A percentile compares a stretch with the other conserved stretches of the same genome.
These are phyloP conservation scores for Drosophila mulleri DNA, from an alignment of 2,888 invertebrate species.

Conservation along the genomic window DNA sequence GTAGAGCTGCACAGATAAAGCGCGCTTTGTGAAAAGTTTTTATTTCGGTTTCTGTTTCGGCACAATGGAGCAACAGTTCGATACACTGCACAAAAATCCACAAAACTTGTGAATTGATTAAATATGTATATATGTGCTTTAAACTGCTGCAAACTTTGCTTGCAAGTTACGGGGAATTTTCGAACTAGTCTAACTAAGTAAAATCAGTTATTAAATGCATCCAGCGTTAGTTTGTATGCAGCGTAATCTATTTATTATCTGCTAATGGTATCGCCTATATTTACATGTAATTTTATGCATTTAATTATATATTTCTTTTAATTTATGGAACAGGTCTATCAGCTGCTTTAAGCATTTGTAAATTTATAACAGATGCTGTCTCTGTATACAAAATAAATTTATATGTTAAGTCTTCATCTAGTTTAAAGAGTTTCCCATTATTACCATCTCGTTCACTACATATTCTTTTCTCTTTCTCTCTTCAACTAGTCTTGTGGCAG, in stretches of 20 bases:
- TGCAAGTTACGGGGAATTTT: neutral
- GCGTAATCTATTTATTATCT: constrained; percentile 8
- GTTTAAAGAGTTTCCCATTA: neutral
- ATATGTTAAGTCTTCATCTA: neutral
- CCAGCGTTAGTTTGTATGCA: neutral
- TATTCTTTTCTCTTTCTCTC: neutral
- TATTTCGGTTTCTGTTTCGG: neutral
- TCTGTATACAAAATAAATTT: neutral
- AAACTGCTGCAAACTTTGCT: neutral
- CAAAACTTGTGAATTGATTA: neutral
- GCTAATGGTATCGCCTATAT: neutral
- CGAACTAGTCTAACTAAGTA: neutral
- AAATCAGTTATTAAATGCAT: neutral
- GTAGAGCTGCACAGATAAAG: constrained; percentile 41
- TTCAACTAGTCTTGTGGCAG: constrained; percentile 57
- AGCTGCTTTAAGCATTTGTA: neutral
- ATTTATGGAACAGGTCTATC: neutral
- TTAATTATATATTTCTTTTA: neutral
- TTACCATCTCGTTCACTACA: neutral
- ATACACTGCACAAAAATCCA: constrained; percentile 21
- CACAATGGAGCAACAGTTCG: constrained; percentile 11
- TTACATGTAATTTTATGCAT: constrained; percentile 4
- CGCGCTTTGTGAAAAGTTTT: constrained; percentile 15
- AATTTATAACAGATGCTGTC: too few species aligned
- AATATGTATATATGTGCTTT: too few species aligned